These are phyloP conservation scores for Catharus bicknelli DNA, from an alignment of 2,113 vertebrate species.

Conservation along the genomic window DNA sequence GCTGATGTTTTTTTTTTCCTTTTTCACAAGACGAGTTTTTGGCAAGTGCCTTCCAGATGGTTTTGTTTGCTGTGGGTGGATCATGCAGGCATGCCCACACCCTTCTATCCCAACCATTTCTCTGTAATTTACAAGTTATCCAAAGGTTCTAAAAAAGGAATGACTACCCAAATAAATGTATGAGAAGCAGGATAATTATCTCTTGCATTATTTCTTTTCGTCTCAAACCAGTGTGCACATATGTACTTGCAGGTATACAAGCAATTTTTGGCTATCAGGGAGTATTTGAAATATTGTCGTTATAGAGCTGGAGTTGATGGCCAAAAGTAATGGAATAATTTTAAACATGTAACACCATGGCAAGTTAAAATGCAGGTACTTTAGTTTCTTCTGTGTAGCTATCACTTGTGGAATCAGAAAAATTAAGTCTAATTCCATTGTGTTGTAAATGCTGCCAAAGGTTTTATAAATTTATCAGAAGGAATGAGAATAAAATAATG, in stretches of 20 bases:
- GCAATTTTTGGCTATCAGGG: fast-evolving
- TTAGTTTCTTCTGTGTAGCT: background rate
- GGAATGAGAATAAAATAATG: background rate
- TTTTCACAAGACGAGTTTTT: background rate
- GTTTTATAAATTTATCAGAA: background rate
- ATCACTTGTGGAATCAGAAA: background rate
- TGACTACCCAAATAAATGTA: background rate
- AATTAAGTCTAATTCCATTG: background rate
- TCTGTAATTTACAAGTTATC: background rate
- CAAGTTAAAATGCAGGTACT: background rate
- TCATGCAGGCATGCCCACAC: background rate
- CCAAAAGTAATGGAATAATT: background rate
- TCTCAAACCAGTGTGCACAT: background rate
- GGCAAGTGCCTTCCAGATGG: fast-evolving
- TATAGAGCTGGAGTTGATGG: background rate
- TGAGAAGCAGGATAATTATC: background rate
- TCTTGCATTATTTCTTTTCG: background rate
- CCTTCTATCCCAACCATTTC: background rate
- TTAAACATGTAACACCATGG: background rate
- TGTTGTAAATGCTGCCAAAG: background rate
- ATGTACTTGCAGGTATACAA: background rate
- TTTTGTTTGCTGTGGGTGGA: background rate
- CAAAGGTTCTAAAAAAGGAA: fast-evolving
- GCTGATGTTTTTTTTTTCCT: background rate
- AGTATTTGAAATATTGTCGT: background rate